These are phyloP conservation scores for Scolopax rusticola DNA, from an alignment of 2,797 vertebrate genomes.

Conservation along the genomic window DNA sequence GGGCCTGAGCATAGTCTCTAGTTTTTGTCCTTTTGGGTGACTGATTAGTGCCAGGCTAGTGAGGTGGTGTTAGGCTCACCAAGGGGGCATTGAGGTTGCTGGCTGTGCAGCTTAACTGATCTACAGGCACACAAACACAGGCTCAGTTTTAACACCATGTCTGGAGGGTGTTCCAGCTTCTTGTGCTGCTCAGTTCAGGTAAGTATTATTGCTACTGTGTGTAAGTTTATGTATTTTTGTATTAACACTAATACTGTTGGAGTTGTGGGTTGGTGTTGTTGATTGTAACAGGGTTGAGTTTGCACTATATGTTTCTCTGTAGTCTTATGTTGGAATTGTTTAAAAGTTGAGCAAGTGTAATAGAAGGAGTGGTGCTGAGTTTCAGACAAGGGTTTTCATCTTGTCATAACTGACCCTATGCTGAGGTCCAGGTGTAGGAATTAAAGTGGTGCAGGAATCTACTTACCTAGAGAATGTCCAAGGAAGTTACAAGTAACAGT, in stretches of 20 bases:
- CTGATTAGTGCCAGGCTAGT: not conserved
- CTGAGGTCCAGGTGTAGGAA: not conserved
- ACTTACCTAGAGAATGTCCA: not conserved
- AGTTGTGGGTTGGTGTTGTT: not conserved
- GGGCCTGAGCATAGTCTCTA: accelerated
- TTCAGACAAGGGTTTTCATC: not conserved
- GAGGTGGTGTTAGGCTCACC: too few species aligned
- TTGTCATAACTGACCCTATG: not conserved
- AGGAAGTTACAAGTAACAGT: not conserved
- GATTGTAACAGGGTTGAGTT: not conserved
- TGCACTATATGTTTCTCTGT: not conserved
- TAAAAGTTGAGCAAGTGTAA: not conserved
- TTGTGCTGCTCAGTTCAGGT: not conserved
- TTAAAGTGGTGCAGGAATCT: not conserved
- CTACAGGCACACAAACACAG: not conserved
- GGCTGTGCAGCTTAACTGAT: too few species aligned
- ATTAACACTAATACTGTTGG: not conserved
- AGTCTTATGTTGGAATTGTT: accelerated
- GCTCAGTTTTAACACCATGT: not conserved
- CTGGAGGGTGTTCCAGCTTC: not conserved
- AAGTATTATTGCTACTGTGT: not conserved
- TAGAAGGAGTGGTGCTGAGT: not conserved
- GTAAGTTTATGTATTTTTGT: not conserved
- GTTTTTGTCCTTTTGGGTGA: not conserved
- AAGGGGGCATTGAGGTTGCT: not conserved